Percentiles rank a stretch among this genome's conserved stretches.
Evolutionary conservation across 1,140 invertebrate species (phyloP).

Genomic region (Vollenhovia emeryi): DNA sequence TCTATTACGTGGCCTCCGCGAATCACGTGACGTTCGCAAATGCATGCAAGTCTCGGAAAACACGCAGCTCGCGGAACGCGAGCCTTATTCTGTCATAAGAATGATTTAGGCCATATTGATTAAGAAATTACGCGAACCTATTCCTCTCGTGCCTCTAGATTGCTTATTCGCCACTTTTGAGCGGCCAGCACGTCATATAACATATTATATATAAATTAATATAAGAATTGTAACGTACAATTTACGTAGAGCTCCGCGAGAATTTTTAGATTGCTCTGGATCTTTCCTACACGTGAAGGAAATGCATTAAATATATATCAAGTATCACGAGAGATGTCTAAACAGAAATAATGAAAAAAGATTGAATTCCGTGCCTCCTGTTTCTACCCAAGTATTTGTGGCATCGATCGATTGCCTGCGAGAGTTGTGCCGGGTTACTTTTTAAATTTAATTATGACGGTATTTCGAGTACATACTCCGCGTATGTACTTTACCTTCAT

Average conservation of each 20-base stretch:
- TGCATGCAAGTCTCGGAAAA: conserved; percentile 33
- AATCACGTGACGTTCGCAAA: conserved; percentile 48
- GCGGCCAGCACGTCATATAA: not conserved
- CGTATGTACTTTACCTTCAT: not conserved
- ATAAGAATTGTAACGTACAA: not conserved
- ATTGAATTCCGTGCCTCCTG: not conserved
- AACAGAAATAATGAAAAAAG: conserved; percentile 22
- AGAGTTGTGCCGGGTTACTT: not conserved
- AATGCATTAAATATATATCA: not conserved
- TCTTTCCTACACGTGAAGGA: not conserved
- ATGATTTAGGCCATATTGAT: conserved; percentile 67
- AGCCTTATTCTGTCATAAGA: conserved; percentile 54
- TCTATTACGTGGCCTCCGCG: conserved; percentile 24
- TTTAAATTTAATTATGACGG: conserved; percentile 28
- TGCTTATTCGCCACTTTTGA: conserved; percentile 17
- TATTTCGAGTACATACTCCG: not conserved
- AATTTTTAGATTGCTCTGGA: not conserved
- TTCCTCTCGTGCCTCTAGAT: conserved; percentile 27
- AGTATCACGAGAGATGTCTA: not conserved
- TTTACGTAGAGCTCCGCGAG: not conserved
- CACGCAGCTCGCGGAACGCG: conserved; percentile 30
- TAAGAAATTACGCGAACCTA: conserved; percentile 59
- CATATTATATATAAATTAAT: conserved; percentile 19
- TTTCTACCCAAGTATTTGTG: not conserved
- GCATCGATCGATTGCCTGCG: conserved; percentile 2